These are phyloP conservation scores for Aramus guarauna DNA, from an alignment of 2,113 vertebrate genomes.

Conservation along the genomic window DNA sequence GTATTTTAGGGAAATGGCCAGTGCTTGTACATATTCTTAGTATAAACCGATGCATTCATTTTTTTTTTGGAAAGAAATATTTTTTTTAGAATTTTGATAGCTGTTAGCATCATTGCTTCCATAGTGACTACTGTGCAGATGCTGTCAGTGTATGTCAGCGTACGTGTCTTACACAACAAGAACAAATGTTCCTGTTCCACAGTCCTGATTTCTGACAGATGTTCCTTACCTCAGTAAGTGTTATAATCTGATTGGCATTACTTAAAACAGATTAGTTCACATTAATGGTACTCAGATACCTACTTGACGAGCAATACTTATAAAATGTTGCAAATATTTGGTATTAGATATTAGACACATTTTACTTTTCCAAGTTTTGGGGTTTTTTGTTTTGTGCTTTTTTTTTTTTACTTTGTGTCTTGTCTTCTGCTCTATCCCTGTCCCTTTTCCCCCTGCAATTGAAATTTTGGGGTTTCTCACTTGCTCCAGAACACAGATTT, in stretches of 20 bases:
- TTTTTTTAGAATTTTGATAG: neutral
- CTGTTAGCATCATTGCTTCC: neutral
- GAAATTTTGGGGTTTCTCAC: neutral
- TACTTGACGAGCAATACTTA: neutral
- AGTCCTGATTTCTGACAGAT: neutral
- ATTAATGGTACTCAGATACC: neutral
- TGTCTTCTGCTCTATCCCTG: neutral
- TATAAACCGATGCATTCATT: rapidly evolving
- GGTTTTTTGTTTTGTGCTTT: too few species aligned
- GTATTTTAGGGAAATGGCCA: neutral
- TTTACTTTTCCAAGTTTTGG: neutral
- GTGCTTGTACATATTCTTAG: neutral
- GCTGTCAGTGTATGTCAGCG: neutral
- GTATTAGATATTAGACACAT: neutral
- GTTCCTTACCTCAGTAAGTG: neutral
- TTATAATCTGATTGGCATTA: neutral
- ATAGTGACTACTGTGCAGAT: neutral
- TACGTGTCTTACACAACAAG: neutral
- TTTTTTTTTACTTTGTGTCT: neutral
- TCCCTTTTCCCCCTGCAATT: rapidly evolving
- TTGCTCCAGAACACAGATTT: neutral
- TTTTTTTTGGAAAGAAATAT: neutral
- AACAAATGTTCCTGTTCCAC: rapidly evolving
- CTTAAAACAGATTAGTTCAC: neutral
- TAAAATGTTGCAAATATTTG: neutral